A percentile compares a stretch with the other conserved stretches of the same genome.
These are phyloP conservation scores for Philopedon plagiatum DNA, from an alignment of 2,888 invertebrate genomes.

Conservation along the genomic window DNA sequence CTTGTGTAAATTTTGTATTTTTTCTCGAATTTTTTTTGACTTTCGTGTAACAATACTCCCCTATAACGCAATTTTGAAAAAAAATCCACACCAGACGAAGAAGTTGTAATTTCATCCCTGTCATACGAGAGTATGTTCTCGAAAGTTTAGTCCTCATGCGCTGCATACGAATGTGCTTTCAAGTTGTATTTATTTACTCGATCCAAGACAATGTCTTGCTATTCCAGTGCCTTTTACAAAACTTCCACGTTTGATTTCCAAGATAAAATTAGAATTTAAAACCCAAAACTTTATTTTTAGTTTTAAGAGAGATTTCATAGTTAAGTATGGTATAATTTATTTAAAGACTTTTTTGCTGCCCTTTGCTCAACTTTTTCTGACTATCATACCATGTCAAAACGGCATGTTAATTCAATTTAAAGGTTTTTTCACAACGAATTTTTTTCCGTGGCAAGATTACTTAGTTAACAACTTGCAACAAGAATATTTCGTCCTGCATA, in stretches of 20 bases:
- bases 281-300: not conserved
- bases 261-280: constrained; percentile 10
- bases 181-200: constrained; percentile 44
- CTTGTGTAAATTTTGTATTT: too few relatives aligned
- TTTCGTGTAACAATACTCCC: too few relatives aligned
- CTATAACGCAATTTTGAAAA: constrained; percentile 37
- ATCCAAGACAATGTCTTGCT: constrained; percentile 33
- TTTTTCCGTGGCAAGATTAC: too few relatives aligned
- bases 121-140: constrained; percentile 32
- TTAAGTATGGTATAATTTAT: too few relatives aligned
- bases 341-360: too few relatives aligned
- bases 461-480: too few relatives aligned
- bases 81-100: constrained; percentile 32
- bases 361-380: too few relatives aligned
- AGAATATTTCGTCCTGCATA: too few relatives aligned
- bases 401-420: too few relatives aligned
- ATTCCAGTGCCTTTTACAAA: constrained; percentile 19
- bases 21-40: too few relatives aligned
- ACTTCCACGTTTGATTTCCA: constrained; percentile 28
- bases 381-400: too few relatives aligned
- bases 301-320: not conserved
- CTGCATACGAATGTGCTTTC: constrained; percentile 42
- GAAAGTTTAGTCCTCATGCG: constrained; percentile 20
- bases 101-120: constrained; percentile 47
- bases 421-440: too few relatives aligned